Base-by-base conservation (phyloP, 1,140 invertebrate species). In the Eueides isabella region DNA sequence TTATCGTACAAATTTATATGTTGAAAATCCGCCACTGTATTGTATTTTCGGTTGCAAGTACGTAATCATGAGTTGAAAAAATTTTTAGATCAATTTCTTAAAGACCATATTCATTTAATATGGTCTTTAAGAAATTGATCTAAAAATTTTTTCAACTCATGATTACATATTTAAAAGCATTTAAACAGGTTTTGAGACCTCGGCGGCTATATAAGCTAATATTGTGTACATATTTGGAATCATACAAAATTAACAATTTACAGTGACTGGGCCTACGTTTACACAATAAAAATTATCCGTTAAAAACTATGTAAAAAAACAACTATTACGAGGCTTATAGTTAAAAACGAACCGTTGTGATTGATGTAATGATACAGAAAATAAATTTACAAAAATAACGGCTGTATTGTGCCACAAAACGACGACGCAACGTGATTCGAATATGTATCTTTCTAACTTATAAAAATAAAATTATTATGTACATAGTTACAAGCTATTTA, bases 401-500 rank as follows among this genome's bases (percentile, higher is more conserved):
- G 28, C 5, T 67, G 55, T 69, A 69, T 69, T 68, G 67, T 68
- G 67, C 67, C 9, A 68, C 55, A 67, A 19, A 67, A 55, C 41
- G 12, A 12, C 41, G 30, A 69, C 44, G 48, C 23, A 69, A 30
- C 30, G 48, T 61, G 67, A 41, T 26, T 69, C 30, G 30, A 61
- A 33, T 19, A 28, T 19, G 30, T 68, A 71, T 71, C 31, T 23
- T 64, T 64, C 38, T 64, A 30, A 71, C 30, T 64, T 64, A 65
- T 71, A 71, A 65, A 71, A 71, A 64, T 71, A 71, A 64, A 69
- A 33, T 69, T 64, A 28, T 55, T 55, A 64, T 71, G 19, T 71
- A 71, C 62, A 71, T 64, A 41, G 65, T 71, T 71, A 71, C 33
- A 71, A 71, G 69, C 69, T 71, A 64, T 69, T 69, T 26, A 55